A percentile compares a stretch with the other conserved stretches of the same genome.
Conservation (phyloP, 1,140 invertebrate species). For the Magallana angulata region DNA sequence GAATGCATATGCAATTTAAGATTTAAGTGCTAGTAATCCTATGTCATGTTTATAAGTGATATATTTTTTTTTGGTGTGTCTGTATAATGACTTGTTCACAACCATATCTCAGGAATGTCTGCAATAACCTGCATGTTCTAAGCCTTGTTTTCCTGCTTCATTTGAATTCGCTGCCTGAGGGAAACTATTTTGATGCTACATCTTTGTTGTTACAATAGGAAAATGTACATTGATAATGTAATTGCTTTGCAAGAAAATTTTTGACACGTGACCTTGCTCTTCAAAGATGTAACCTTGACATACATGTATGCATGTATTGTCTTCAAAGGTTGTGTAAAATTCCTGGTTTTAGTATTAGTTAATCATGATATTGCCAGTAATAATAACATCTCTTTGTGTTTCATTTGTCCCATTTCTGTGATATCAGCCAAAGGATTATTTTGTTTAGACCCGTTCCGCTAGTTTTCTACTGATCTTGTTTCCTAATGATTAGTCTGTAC, state of each 20-base stretch:
- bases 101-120: slow-evolving; percentile 23
- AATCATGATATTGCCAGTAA: background rate
- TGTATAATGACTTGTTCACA: background rate
- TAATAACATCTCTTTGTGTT: background rate
- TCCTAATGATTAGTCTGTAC: too few relatives aligned
- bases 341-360: background rate
- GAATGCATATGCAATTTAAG: background rate
- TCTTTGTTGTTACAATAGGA: too few relatives aligned
- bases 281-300: too few relatives aligned
- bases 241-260: too few relatives aligned
- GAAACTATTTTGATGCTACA: too few relatives aligned
- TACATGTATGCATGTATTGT: too few relatives aligned
- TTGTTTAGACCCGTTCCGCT: background rate
- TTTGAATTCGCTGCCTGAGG: too few relatives aligned
- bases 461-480: background rate
- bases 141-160: background rate
- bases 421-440: slow-evolving; percentile 15
- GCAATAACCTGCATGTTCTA: slow-evolving; percentile 16
- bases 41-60: background rate
- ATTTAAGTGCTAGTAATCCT: background rate
- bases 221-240: too few relatives aligned
- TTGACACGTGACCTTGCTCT: too few relatives aligned
- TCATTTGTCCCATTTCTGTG: slow-evolving; percentile 6
- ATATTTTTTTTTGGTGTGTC: background rate
- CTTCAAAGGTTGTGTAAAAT: background rate